Evolutionary conservation across 2,797 vertebrate genomes (phyloP), one percentile per base, ranked within the genome.

Genomic region (Harpagifer antarcticus): DNA sequence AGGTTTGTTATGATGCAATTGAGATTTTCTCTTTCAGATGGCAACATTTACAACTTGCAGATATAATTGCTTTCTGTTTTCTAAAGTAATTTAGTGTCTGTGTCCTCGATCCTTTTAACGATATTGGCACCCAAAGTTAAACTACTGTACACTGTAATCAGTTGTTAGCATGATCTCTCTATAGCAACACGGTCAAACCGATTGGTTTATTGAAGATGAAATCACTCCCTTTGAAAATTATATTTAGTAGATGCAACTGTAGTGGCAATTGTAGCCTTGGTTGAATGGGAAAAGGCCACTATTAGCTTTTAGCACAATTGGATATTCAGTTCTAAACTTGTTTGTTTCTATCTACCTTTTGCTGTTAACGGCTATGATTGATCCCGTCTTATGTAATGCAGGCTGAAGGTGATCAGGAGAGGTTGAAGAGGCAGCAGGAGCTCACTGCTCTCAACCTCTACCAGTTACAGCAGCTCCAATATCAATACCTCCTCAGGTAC

Each of bases 401-500:
- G 98, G 95, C 96, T 0, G 98, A 99, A 59, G 91, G 97, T 90
- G 97, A 98, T 90, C 97, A 98, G 86, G 98, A 99, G 80, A 95
- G 97, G 81, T 84, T 98, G 79, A 98, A 97, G 78, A 95, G 98
- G 83, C 98, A 99, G 31, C 98, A 98, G 72, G 98, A 99, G 88
- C 87, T 97, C 70, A 96, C 96, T 40, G 96, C 97, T 82, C 92
- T 99, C 75, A 98, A 97, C 86, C 97, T 99, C 78, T 98, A 97
- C 92, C 98, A 99, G 80, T 94, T 99, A 76, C 97, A 99, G 76
- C 98, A 99, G 88, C 83, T 96, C 58, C 96, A 96, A 62, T 99
- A 99, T 93, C 98, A 99, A 83, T 98, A 99, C 93, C 92, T 99
- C 86, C 95, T 99, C 90, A 96, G 98, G 98, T 99, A 95, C 78